Percentiles rank a stretch among this genome's conserved stretches.
Evolutionary conservation across 2,888 invertebrate species (phyloP).

Genomic region (Phaonia tiefii): DNA sequence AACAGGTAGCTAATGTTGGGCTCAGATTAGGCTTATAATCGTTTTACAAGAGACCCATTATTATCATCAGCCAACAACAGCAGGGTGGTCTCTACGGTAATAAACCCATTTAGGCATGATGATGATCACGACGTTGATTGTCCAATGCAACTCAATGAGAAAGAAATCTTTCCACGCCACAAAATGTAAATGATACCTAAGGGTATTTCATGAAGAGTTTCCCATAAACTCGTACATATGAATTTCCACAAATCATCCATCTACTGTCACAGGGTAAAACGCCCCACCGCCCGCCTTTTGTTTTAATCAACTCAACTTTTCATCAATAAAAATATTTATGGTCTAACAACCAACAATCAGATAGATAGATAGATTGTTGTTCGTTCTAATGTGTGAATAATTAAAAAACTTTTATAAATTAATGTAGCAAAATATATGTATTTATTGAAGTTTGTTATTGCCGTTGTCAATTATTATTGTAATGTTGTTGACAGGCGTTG

Average conservation of each 20-base stretch:
- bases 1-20: constrained; percentile 57
- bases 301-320: background rate
- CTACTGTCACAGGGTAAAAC: too few species aligned
- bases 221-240: too few species aligned
- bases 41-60: constrained; percentile 7
- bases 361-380: constrained; percentile 9
- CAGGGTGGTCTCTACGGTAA: constrained; percentile 65
- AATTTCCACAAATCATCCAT: too few species aligned
- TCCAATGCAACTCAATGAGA: constrained; percentile 5
- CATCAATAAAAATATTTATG: constrained; percentile 10
- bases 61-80: constrained; percentile 32
- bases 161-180: constrained; percentile 3
- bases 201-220: constrained; percentile 4
- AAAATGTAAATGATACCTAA: constrained; percentile 31
- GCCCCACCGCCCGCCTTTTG: too few species aligned
- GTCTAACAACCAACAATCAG: too few species aligned
- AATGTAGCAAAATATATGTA: constrained; percentile 49
- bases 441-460: constrained; percentile 47
- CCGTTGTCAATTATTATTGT: constrained; percentile 46
- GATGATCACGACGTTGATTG: background rate
- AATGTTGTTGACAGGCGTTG: constrained; percentile 44
- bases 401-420: constrained; percentile 61
- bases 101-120: constrained; percentile 50
- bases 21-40: constrained; percentile 17
- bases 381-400: constrained; percentile 63